Base-by-base conservation (phyloP, 2,888 invertebrate species). In the Eurytoma adleriae region DNA sequence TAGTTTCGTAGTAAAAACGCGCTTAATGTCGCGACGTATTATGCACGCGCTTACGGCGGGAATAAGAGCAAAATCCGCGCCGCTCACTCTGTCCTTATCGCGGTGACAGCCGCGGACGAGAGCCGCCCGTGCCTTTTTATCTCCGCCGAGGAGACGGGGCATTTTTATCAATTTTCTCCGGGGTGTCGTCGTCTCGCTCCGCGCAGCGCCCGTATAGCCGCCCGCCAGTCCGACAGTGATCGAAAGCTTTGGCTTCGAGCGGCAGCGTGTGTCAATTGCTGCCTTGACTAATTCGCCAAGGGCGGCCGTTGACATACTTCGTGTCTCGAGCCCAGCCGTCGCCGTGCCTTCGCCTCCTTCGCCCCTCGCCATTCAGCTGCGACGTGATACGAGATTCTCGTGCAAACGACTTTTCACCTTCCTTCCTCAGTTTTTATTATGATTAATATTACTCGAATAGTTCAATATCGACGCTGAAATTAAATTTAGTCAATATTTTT, bases 101-200 rank as follows among this genome's bases (percentile, higher is more conserved):
- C 67, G 66, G 71, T 76, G 82, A 69, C 68, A 78, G 78, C 73
- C 77, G 79, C 78, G 81, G 78, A 18, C 24, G 67, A 50, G 81
- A 54, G 68, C 66, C 80, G 13, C 67, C 76, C 77, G 48, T 48
- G 12, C 16, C 70, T 71, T 72, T 61, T 76, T 86, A 85, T 85
- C 85, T 82, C 70, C 50, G 68, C 75, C 84, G 30, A 64, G 57
- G 77, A 82, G 73, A 82, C 83, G 82, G 16, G 84, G 84, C 84
- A 85, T 88, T 88, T 83, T 88, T 88, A 88, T 88, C 87, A 88
- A 88, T 88, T 88, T 87, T 83, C 84, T 84, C 83, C 74, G 50
- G n/a, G 16, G 27, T 7, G 40, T 40, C 24, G 40, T 40, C 40
- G 40, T 10, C 1, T 10, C 40, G 40, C 40, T 40, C 40, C 20